These are phyloP conservation scores for Alexandromys fortis DNA, from an alignment of 2,113 vertebrate genomes.

Conservation along the genomic window DNA sequence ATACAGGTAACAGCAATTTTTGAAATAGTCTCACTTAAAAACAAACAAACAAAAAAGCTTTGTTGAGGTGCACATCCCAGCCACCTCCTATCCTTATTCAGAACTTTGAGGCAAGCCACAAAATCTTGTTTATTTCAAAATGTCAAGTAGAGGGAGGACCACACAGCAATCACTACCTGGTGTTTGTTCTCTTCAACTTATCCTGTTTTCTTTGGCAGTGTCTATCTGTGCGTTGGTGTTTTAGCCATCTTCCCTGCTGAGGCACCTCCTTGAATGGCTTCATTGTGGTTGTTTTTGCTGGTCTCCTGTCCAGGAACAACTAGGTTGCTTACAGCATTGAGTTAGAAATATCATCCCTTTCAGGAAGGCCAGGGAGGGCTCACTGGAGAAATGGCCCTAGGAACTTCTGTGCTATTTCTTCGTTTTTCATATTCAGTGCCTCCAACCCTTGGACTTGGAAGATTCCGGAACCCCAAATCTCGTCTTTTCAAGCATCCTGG, in stretches of 20 bases:
- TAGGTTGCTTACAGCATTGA: neutral
- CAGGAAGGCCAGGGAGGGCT: neutral
- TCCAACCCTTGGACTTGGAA: neutral
- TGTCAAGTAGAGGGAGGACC: neutral
- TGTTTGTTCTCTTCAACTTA: neutral
- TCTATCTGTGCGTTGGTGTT: neutral
- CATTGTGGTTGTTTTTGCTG: fast-evolving
- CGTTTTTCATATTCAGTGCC: neutral
- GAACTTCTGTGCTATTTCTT: neutral
- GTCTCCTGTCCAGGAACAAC: neutral
- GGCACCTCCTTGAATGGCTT: neutral
- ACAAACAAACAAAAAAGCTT: neutral
- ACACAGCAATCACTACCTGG: neutral
- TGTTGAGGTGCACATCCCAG: neutral
- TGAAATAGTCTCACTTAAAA: neutral
- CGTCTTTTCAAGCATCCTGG: neutral
- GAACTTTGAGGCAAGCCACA: neutral
- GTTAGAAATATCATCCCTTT: neutral
- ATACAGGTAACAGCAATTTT: neutral
- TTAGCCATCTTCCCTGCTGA: neutral
- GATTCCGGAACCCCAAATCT: fast-evolving
- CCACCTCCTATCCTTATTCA: neutral
- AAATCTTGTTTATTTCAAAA: neutral
- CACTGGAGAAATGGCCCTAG: neutral
- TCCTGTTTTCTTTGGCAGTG: neutral